Evolutionary conservation across 2,113 vertebrate species (phyloP).

Genomic region (Rhea americana): DNA sequence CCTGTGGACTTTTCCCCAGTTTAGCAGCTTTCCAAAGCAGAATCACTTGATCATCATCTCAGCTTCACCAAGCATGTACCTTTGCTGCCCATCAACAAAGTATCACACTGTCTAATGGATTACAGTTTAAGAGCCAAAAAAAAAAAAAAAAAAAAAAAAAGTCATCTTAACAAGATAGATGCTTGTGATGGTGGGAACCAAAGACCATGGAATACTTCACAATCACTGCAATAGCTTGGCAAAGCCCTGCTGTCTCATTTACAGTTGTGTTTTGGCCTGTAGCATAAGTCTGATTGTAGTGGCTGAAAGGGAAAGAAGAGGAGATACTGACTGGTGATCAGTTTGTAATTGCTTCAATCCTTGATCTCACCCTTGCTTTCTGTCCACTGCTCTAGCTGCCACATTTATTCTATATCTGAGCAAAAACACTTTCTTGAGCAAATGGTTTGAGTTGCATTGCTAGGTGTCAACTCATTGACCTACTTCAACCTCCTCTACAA

Average conservation of each 20-base stretch:
- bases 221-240: neutral
- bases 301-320: neutral
- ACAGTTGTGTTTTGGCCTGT: neutral
- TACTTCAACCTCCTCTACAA: slow-evolving; percentile 32
- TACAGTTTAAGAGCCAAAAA: slow-evolving; percentile 18
- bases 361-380: neutral
- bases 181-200: slow-evolving; percentile 12
- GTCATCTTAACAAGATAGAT: slow-evolving; percentile 15
- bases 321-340: neutral
- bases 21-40: slow-evolving; percentile 16
- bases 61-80: slow-evolving; percentile 6
- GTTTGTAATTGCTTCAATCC: neutral
- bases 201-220: slow-evolving; percentile 9
- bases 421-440: neutral
- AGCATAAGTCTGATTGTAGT: neutral
- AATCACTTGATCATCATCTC: slow-evolving; percentile 3
- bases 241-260: slow-evolving; percentile 21
- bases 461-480: slow-evolving; percentile 13
- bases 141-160: slow-evolving; percentile 1
- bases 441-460: neutral
- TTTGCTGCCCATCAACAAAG: slow-evolving; percentile 2
- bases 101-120: neutral
- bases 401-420: neutral
- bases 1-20: neutral
- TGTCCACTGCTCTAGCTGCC: neutral